phyloP scores from a whole-genome alignment of 2,888 invertebrate species.

The Strigamia maritima region DNA sequence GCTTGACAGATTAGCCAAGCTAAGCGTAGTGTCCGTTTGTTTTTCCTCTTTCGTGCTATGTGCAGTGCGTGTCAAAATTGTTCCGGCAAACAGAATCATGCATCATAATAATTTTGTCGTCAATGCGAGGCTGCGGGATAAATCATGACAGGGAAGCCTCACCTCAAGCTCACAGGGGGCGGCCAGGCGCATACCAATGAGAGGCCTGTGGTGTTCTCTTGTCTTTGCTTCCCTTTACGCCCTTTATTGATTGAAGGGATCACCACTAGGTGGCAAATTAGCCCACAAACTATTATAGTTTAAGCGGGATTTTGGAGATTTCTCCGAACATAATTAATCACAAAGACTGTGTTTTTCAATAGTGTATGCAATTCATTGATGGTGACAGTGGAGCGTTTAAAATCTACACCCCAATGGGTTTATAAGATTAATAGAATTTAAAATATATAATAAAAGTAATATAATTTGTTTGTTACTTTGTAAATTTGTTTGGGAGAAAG shows the following conservation, averaged over 20 bases:
- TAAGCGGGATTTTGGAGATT: constrained; percentile 21
- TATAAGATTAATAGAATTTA: too few relatives aligned
- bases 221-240: constrained; percentile 7
- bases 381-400: background rate
- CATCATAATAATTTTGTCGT: constrained; percentile 32
- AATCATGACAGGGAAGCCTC: constrained; percentile 25
- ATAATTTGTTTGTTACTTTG: too few relatives aligned
- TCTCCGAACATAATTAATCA: constrained; percentile 7
- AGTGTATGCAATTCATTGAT: background rate
- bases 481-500: too few relatives aligned
- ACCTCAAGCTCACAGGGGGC: constrained; percentile 32
- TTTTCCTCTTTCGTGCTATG: constrained; percentile 8
- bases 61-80: constrained; percentile 12
- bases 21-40: constrained; percentile 18
- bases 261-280: constrained; percentile 32
- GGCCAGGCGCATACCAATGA: constrained; percentile 26
- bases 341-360: background rate
- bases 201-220: constrained; percentile 28
- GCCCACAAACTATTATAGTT: constrained; percentile 31
- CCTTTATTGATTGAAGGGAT: constrained; percentile 32
- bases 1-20: constrained; percentile 1
- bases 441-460: too few relatives aligned
- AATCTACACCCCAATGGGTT: background rate
- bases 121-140: constrained; percentile 22
- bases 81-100: constrained; percentile 30